Base-by-base conservation (phyloP, 2,113 vertebrate species). In the Pleuronectes platessa region DNA sequence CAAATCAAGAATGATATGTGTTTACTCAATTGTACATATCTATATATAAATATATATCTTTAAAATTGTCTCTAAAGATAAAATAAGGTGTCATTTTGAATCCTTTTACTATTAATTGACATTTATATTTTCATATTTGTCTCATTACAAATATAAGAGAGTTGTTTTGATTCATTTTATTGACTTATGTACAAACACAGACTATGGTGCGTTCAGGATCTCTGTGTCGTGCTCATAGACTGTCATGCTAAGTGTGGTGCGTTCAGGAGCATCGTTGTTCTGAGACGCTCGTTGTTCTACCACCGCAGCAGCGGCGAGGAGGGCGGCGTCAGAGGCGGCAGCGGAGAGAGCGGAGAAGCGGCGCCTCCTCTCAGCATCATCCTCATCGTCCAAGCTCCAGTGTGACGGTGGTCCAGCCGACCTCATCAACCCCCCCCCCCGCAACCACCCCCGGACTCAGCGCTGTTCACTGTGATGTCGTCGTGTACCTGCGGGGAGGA, bases 241-340 rank as follows among this genome's bases (percentile, higher is more conserved):
- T 27, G 9, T 37, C 18, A 45, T 15, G 54, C 9, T 75, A 67
- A 73, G 76, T 47, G 63, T 54, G 84, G 2, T 73, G 73, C 79
- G 65, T 90, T 92, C 86, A 89, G 0, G 68, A 58, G 26, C 78
- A 2, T 86, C 31, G 82, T 75, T 68, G 0, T 78, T 71, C 54
- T 5, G 35, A 40, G 61, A 9, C 17, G 7, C 31, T 12, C 9
- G 9, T 54, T 1, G 21, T 21, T n/a, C 51, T 51, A 6, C 49
- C 51, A 54, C 51, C 51, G 51, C 51, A 54, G 51, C 51, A 54
- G 51, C 51, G 51, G 51, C 51, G 51, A 54, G 51, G 51, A 31
- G 31, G 31, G 31, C 31, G 31, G 31, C 31, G 31, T 31, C 31
- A 31, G 51, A 4, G 49, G 49, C 49, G 49, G 49, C 79, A 21